These are phyloP conservation scores for Sebastes schlegelii DNA, from an alignment of 2,113 vertebrate genomes.

Conservation along the genomic window DNA sequence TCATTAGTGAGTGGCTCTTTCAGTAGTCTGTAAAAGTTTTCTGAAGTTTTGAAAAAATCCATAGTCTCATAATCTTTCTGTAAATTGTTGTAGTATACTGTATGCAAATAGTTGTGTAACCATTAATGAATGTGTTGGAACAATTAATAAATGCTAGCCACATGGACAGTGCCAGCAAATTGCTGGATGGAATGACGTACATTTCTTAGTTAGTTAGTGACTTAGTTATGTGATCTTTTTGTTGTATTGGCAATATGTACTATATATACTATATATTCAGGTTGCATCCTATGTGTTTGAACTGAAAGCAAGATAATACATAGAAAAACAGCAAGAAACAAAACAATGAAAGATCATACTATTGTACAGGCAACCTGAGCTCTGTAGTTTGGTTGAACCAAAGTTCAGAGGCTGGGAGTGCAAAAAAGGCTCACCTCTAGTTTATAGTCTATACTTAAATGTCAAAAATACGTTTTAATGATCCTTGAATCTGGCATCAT, in stretches of 20 bases:
- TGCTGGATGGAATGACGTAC: neutral
- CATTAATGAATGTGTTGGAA: neutral
- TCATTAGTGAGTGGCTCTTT: neutral
- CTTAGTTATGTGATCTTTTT: neutral
- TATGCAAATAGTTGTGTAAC: neutral
- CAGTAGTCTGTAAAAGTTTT: neutral
- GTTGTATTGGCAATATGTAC: too few relatives aligned
- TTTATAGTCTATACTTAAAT: neutral
- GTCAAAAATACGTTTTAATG: constrained; percentile 11
- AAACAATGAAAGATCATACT: neutral
- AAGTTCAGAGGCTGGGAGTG: neutral
- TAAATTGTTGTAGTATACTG: neutral
- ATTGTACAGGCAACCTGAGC: neutral
- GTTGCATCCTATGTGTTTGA: neutral
- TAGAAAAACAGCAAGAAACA: neutral
- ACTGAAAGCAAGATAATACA: neutral
- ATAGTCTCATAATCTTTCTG: neutral
- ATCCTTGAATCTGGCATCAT: constrained; percentile 6
- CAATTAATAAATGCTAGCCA: neutral
- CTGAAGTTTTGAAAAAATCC: neutral
- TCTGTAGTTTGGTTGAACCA: neutral
- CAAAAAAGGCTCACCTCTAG: neutral
- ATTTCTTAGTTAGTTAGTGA: neutral
- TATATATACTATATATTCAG: too few relatives aligned
- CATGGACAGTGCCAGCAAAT: neutral